These are phyloP conservation scores for Drosophila mauritiana DNA, from an alignment of 1,140 invertebrate species.

Conservation along the genomic window DNA sequence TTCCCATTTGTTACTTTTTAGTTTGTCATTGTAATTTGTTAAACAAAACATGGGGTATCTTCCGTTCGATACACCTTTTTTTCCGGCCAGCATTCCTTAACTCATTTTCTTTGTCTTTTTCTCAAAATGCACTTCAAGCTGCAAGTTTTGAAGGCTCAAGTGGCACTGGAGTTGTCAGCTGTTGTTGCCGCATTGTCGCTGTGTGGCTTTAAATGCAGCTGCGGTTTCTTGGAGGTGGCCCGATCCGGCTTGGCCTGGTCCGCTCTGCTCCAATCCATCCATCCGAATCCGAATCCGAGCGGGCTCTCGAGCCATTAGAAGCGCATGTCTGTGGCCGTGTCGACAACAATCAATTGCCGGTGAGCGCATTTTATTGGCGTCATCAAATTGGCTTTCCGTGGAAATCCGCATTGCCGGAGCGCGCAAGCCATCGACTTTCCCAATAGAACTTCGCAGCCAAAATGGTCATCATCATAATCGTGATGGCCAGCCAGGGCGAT, in stretches of 20 bases:
- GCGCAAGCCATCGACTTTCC: slow-evolving; percentile 51
- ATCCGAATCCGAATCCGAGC: slow-evolving; percentile 7
- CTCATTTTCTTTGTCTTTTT: slow-evolving; percentile 46
- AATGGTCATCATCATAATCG: slow-evolving; percentile 70
- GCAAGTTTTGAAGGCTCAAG: slow-evolving; percentile 73
- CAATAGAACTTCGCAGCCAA: slow-evolving; percentile 67
- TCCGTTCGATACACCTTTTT: background rate
- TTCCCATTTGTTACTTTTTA: no score
- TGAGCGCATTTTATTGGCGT: slow-evolving; percentile 82
- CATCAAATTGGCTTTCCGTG: slow-evolving; percentile 69
- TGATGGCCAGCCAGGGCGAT: slow-evolving; percentile 28
- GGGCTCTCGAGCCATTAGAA: slow-evolving; percentile 66
- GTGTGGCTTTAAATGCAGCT: slow-evolving; percentile 52
- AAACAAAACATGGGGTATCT: slow-evolving; percentile 4
- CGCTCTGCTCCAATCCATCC: slow-evolving; percentile 1
- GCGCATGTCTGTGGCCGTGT: slow-evolving; percentile 66
- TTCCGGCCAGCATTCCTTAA: slow-evolving; percentile 20
- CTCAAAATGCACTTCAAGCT: slow-evolving; percentile 71
- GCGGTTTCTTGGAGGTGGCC: slow-evolving; percentile 50
- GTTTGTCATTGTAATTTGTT: background rate
- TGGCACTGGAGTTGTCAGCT: slow-evolving; percentile 76
- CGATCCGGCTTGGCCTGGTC: slow-evolving; percentile 9
- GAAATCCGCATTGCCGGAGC: slow-evolving; percentile 67
- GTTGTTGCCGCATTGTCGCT: slow-evolving; percentile 31
- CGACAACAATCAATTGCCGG: slow-evolving; percentile 78